phyloP scores from a whole-genome alignment of 1,140 invertebrate genomes.

The Melanaphis sacchari region DNA sequence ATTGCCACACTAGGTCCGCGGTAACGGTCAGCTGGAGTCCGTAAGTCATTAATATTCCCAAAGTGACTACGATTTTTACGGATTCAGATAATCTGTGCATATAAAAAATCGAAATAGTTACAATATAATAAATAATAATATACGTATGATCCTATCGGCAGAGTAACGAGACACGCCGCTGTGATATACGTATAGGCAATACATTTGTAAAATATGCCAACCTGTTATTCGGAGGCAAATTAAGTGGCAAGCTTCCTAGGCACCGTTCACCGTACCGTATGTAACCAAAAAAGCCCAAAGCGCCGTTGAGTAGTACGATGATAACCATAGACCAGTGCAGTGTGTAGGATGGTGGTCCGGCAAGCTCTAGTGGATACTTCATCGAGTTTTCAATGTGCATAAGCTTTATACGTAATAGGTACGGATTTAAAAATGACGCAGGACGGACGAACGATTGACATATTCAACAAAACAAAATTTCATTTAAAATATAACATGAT shows the following conservation, averaged over 20 bases:
- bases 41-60: conserved; percentile 86
- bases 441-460: not conserved
- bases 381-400: conserved; percentile 80
- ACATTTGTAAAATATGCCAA: conserved; percentile 23
- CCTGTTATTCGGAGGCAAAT: conserved; percentile 67
- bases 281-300: conserved; percentile 88
- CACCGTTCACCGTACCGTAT: conserved; percentile 77
- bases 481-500: not conserved
- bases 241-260: conserved; percentile 76
- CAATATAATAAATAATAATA: not conserved
- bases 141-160: too few relatives aligned
- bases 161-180: too few relatives aligned
- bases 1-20: conserved; percentile 68
- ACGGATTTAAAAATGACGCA: not conserved
- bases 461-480: not conserved
- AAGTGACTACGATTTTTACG: conserved; percentile 81
- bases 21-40: conserved; percentile 90
- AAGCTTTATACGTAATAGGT: conserved; percentile 67
- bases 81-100: conserved; percentile 70
- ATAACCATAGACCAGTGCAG: conserved; percentile 86
- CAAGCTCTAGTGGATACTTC: conserved; percentile 81
- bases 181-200: not conserved
- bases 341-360: conserved; percentile 78
- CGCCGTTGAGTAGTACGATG: conserved; percentile 81
- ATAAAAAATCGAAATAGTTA: not conserved